Evolutionary conservation across 2,888 invertebrate genomes (phyloP), one percentile per base, ranked within the genome.

Genomic region (Drosophila demipolita): DNA sequence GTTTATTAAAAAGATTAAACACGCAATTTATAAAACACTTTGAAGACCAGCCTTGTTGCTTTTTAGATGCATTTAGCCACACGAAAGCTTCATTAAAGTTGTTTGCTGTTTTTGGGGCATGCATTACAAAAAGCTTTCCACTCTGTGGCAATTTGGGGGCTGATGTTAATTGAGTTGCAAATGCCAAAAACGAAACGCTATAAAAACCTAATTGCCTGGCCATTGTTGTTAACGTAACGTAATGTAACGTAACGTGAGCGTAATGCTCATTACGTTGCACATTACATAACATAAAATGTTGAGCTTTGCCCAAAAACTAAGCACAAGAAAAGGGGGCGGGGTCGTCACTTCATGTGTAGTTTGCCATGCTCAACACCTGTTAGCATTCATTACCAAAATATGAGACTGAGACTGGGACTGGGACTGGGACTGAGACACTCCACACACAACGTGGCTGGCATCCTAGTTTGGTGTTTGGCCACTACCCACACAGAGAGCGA

Each of bases 131-230:
- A 84, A 65, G 71, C 26, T 66, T 65, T 23, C 35, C 12, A 35
- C 59, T 36, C 32, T 33, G 50, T 55, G 48, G 53, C 35, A 36
- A 45, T 62, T 66, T 67, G n/a, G 35, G 38, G 62, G 52, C 23
- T 49, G 63, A 48, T 66, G 62, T 76, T 86, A 86, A 86, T 86
- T 86, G 87, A 86, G 89, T 80, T 86, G 89, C 87, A 80, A 89
- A 82, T 87, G 87, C 79, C 66, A 57, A 26, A 69, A 70, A 65
- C 59, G 76, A 78, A 73, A 70, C 67, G 75, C 66, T 73, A 82
- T 84, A 78, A 84, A 80, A 87, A 80, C 63, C 76, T 86, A 89
- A 89, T 89, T 87, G 82, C 84, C 84, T 61, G 72, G 60, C 58
- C 73, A 74, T 73, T 75, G 62, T 68, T 75, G 74, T 83, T 70